Conservation (phyloP, 2,888 invertebrate genomes). For the Orthosia incerta region DNA sequence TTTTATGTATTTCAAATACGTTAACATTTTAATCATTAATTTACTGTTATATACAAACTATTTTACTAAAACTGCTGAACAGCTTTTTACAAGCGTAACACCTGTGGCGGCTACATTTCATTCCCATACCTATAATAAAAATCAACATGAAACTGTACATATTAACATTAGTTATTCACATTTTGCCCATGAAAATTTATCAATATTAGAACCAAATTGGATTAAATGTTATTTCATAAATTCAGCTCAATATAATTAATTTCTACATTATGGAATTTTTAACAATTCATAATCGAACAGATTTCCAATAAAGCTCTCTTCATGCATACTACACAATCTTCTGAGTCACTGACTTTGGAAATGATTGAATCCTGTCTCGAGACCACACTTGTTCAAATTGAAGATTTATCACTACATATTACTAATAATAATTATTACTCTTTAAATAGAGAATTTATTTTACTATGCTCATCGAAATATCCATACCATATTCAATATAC, state of each 20-base stretch:
- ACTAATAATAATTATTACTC: conserved; percentile 66
- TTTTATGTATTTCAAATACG: conserved; percentile 60
- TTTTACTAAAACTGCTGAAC: conserved; percentile 64
- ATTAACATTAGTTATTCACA: conserved; percentile 66
- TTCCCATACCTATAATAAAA: conserved; percentile 61
- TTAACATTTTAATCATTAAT: conserved; percentile 63
- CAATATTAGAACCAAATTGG: conserved; percentile 41
- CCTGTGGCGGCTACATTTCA: conserved; percentile 48
- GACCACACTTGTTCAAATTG: conserved; percentile 56
- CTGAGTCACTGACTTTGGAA: conserved; percentile 37
- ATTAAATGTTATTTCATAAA: conserved; percentile 40
- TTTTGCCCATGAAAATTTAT: conserved; percentile 38
- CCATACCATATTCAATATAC: conserved; percentile 68
- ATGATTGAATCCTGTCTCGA: conserved; percentile 49
- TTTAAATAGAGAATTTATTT: conserved; percentile 65
- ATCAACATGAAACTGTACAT: conserved; percentile 66
- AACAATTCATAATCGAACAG: conserved; percentile 33
- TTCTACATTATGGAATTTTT: conserved; percentile 41
- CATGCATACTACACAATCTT: conserved; percentile 24
- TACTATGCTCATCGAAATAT: conserved; percentile 64
- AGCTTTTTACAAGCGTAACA: conserved; percentile 60
- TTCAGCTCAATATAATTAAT: conserved; percentile 45
- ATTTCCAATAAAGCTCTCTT: conserved; percentile 40
- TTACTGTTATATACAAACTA: conserved; percentile 67
- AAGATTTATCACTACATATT: conserved; percentile 64